These are phyloP conservation scores for Andrena hattorfiana DNA, from an alignment of 2,888 invertebrate genomes.

Conservation along the genomic window DNA sequence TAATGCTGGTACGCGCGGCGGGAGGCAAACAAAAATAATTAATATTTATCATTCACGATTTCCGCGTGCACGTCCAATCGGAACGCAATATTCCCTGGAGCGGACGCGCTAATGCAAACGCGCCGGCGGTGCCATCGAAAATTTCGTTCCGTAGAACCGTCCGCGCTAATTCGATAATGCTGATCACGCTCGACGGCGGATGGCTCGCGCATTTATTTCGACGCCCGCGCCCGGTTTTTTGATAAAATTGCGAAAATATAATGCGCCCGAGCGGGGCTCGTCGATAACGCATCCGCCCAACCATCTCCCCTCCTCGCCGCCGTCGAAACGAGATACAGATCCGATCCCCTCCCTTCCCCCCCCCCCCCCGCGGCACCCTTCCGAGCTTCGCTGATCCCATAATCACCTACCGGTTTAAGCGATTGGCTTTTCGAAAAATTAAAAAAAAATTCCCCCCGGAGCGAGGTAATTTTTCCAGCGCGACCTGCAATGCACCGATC, in stretches of 20 bases:
- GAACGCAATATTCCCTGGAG: constrained; percentile 76
- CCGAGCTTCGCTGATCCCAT: constrained; percentile 52
- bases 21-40: constrained; percentile 85
- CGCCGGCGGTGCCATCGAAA: constrained; percentile 72
- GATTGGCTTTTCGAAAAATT: constrained; percentile 58
- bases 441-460: constrained; percentile 22
- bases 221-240: constrained; percentile 63
- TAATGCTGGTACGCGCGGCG: constrained; percentile 82
- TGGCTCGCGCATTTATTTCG: constrained; percentile 77
- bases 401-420: constrained; percentile 58
- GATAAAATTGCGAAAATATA: constrained; percentile 67
- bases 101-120: constrained; percentile 70
- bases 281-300: constrained; percentile 56
- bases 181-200: constrained; percentile 78
- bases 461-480: not conserved
- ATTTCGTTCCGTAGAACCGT: constrained; percentile 73
- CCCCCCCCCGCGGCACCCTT: not conserved
- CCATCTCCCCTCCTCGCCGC: not conserved
- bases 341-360: constrained; percentile 5
- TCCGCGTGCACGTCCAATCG: constrained; percentile 80
- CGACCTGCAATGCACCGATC: constrained; percentile 3
- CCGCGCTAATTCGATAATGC: constrained; percentile 82
- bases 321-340: constrained; percentile 58
- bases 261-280: constrained; percentile 53
- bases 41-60: constrained; percentile 85